phyloP scores from a whole-genome alignment of 2,888 invertebrate genomes.

The Hypercompe scribonia region DNA sequence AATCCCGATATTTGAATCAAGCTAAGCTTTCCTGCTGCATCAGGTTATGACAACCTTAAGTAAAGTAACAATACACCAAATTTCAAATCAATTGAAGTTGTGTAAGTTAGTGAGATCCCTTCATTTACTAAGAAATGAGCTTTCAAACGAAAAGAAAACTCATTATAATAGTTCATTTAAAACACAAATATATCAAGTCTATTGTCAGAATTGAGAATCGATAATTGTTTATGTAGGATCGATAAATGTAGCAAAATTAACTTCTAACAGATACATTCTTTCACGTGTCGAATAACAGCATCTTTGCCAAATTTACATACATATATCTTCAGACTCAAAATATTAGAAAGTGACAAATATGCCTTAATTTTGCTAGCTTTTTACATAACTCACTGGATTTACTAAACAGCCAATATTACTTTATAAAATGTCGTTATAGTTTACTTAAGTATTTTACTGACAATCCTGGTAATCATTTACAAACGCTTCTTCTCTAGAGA shows the following conservation, averaged over 20 bases:
- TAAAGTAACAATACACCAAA: no score
- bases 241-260: no score
- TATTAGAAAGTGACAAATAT: not conserved
- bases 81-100: not conserved
- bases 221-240: no score
- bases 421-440: not conserved
- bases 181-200: not conserved
- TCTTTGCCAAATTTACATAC: not conserved
- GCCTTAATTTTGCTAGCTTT: not conserved
- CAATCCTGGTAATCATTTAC: not conserved
- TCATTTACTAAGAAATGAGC: not conserved
- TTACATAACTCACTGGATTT: not conserved
- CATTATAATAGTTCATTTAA: not conserved
- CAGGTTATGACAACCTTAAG: no score
- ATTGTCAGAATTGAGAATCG: no score
- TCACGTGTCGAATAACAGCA: not conserved
- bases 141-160: no score
- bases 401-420: not conserved
- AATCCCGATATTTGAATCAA: no score
- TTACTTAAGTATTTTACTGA: not conserved
- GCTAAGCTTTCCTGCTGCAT: no score
- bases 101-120: not conserved
- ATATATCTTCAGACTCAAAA: not conserved
- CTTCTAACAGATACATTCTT: not conserved
- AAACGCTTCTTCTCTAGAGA: not conserved